A percentile compares a stretch with the other conserved stretches of the same genome.
These are phyloP conservation scores for Cryptomyrus ogoouensis DNA, from an alignment of 2,113 vertebrate genomes.

Conservation along the genomic window DNA sequence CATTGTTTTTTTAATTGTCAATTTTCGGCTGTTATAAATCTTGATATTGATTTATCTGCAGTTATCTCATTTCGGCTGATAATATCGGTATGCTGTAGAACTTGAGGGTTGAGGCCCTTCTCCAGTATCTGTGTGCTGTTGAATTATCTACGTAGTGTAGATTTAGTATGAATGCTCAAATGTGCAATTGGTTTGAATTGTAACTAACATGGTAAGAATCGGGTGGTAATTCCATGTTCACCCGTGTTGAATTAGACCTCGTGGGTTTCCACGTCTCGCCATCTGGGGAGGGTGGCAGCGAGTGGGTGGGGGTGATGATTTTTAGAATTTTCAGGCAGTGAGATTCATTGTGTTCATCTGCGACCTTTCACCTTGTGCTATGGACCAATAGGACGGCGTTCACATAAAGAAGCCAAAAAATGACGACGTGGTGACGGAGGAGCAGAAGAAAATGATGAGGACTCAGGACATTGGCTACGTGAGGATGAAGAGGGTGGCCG, in stretches of 20 bases:
- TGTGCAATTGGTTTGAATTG: not conserved
- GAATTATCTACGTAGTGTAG: not conserved
- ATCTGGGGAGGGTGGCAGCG: not conserved
- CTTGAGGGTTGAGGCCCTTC: not conserved
- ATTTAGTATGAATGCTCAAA: not conserved
- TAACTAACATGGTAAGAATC: not conserved
- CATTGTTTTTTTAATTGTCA: not conserved
- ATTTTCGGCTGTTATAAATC: not conserved
- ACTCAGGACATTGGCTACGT: constrained; percentile 88
- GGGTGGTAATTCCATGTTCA: not conserved
- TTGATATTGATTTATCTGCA: not conserved
- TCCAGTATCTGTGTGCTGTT: not conserved
- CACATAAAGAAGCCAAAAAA: constrained; percentile 63
- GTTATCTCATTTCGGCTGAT: not conserved
- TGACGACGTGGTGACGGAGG: constrained; percentile 70
- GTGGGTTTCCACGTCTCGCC: not conserved
- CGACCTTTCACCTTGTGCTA: not conserved
- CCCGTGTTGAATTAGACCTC: not conserved
- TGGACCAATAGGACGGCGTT: constrained; percentile 74
- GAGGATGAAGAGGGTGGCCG: constrained; percentile 89
- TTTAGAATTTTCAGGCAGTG: not conserved
- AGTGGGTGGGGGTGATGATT: not conserved
- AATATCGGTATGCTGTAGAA: not conserved
- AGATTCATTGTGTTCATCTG: not conserved
- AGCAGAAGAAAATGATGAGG: constrained; percentile 87